A percentile compares a stretch with the other conserved stretches of the same genome.
Conservation (phyloP, 2,888 invertebrate genomes). For the Andrena marginata region DNA sequence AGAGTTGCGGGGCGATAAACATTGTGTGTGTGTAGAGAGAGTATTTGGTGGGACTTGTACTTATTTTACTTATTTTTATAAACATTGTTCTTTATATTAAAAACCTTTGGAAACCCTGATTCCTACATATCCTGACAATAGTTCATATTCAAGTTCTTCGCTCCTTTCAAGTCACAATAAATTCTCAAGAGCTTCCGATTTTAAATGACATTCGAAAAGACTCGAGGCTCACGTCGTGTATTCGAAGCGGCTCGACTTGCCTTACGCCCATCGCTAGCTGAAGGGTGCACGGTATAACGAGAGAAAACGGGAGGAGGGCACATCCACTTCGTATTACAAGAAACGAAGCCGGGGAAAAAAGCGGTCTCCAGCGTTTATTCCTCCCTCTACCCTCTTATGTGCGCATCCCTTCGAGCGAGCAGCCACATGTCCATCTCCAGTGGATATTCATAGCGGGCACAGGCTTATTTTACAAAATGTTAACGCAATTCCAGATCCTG, state of each 20-base stretch:
- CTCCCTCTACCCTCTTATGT: neutral
- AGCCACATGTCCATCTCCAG: neutral
- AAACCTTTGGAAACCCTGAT: too few species aligned
- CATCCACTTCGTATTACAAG: neutral
- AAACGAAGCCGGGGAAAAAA: conserved; percentile 7
- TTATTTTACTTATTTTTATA: too few species aligned
- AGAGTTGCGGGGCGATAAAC: too few species aligned
- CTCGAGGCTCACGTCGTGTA: neutral
- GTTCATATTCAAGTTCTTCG: too few species aligned
- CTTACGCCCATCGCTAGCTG: conserved; percentile 2
- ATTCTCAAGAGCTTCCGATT: too few species aligned
- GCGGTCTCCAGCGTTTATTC: neutral
- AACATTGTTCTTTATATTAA: too few species aligned
- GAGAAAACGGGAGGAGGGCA: neutral
- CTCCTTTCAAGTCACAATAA: too few species aligned
- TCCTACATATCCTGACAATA: too few species aligned
- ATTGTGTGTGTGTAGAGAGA: too few species aligned
- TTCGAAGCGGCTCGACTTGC: neutral
- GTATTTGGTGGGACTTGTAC: too few species aligned
- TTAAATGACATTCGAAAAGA: too few species aligned
- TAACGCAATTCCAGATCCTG: conserved; percentile 12
- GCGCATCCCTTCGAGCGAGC: neutral
- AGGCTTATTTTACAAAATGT: conserved; percentile 19
- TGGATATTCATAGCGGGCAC: conserved; percentile 11
- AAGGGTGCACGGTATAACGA: conserved; percentile 20